These are phyloP conservation scores for Benitochromis conjunctus DNA, from an alignment of 2,113 vertebrate genomes.

Conservation along the genomic window DNA sequence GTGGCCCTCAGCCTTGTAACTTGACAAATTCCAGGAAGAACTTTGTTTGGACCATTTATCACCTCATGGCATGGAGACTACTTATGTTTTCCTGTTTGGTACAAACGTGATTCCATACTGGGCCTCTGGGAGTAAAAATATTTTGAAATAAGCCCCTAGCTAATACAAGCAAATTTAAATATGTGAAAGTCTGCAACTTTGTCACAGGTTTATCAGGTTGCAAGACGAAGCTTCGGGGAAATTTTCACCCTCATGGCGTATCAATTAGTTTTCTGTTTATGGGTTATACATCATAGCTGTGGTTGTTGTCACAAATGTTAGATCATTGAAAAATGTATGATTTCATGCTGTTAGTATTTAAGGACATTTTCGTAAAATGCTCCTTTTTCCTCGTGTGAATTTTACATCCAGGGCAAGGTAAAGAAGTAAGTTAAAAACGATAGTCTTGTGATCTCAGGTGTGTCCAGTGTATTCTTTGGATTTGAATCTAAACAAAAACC, in stretches of 20 bases:
- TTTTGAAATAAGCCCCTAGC: neutral
- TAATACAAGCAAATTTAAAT: neutral
- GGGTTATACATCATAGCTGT: neutral
- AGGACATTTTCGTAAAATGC: neutral
- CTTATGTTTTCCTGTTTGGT: neutral
- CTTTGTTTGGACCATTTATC: neutral
- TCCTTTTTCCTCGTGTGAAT: neutral
- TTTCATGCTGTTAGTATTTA: neutral
- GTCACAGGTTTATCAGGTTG: neutral
- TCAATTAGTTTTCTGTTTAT: neutral
- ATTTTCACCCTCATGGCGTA: neutral
- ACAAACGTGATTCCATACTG: neutral
- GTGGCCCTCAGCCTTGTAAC: neutral
- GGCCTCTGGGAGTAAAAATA: neutral
- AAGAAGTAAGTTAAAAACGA: neutral
- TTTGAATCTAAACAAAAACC: neutral
- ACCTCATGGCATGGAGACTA: neutral
- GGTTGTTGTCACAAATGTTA: neutral
- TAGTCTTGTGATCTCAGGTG: neutral
- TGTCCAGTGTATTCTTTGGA: neutral
- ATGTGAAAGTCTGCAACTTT: neutral
- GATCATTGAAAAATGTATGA: rapidly evolving
- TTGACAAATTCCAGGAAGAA: neutral
- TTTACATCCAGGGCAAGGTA: neutral
- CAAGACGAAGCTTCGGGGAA: neutral